These are phyloP conservation scores for Toxostoma redivivum DNA, from an alignment of 2,113 vertebrate species.

Conservation along the genomic window DNA sequence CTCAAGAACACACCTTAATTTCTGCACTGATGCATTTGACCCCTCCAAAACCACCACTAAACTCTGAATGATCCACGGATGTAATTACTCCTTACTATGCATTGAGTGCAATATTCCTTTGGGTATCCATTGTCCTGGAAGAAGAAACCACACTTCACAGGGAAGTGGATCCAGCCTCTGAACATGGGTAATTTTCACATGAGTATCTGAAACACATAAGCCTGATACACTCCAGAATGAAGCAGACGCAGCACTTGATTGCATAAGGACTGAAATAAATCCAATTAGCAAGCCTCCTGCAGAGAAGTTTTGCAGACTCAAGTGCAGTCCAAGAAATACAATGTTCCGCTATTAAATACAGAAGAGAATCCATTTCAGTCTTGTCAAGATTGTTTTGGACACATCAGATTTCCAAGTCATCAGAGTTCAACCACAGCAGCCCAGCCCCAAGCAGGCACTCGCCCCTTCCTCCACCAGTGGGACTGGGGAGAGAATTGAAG, in stretches of 20 bases:
- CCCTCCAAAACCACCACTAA: neutral
- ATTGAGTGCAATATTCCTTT: neutral
- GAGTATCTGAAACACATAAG: neutral
- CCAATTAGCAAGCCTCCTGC: neutral
- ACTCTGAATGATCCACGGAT: neutral
- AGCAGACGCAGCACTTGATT: neutral
- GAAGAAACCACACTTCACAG: neutral
- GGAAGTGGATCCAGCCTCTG: neutral
- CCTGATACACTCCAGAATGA: neutral
- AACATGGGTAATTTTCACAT: neutral
- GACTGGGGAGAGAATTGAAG: rapidly evolving
- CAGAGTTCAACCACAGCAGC: neutral
- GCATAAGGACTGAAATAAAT: neutral
- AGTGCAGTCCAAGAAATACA: neutral
- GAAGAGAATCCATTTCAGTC: neutral
- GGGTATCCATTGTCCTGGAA: neutral
- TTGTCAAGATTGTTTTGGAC: neutral
- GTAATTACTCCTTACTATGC: neutral
- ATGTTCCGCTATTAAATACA: neutral
- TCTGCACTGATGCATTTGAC: neutral
- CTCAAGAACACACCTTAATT: neutral
- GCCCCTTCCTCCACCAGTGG: rapidly evolving
- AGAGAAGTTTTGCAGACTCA: neutral
- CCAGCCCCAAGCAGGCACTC: neutral
- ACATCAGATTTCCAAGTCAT: neutral